Percentiles rank a stretch among this genome's conserved stretches.
These are phyloP conservation scores for Tetraodon nigroviridis DNA, from an alignment of 2,113 vertebrate genomes.

Conservation along the genomic window DNA sequence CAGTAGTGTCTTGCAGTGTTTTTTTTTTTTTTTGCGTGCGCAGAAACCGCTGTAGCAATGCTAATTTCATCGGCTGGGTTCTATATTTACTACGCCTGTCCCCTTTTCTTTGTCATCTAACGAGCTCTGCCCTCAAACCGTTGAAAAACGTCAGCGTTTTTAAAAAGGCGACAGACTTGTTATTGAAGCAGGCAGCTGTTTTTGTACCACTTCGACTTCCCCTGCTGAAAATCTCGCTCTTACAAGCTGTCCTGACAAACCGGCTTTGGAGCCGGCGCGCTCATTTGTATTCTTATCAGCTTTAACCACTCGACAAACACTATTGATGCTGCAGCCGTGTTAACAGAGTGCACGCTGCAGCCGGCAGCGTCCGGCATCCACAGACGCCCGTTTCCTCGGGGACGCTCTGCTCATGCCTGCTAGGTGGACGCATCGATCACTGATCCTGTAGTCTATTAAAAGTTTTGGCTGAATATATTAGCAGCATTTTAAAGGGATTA, in stretches of 20 bases:
- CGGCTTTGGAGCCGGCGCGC: constrained; percentile 50
- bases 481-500: constrained; percentile 10
- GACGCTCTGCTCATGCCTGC: not conserved
- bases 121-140: no score
- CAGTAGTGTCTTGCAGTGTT: no score
- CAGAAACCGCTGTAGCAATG: no score
- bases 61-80: no score
- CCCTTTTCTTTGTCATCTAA: no score
- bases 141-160: not conserved
- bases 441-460: constrained; percentile 9
- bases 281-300: constrained; percentile 62
- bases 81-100: no score
- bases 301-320: constrained; percentile 56
- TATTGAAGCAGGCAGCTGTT: constrained; percentile 25
- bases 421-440: constrained; percentile 27
- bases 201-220: constrained; percentile 42
- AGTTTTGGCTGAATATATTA: constrained; percentile 2
- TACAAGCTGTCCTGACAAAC: constrained; percentile 46
- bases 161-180: constrained; percentile 9
- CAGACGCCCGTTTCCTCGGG: not conserved
- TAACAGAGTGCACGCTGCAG: constrained; percentile 21
- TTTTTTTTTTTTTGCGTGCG: no score
- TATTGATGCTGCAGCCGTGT: constrained; percentile 54
- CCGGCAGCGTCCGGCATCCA: not conserved
- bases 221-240: constrained; percentile 26